Conservation (phyloP, 2,113 vertebrate genomes). For the Steatornis caripensis region DNA sequence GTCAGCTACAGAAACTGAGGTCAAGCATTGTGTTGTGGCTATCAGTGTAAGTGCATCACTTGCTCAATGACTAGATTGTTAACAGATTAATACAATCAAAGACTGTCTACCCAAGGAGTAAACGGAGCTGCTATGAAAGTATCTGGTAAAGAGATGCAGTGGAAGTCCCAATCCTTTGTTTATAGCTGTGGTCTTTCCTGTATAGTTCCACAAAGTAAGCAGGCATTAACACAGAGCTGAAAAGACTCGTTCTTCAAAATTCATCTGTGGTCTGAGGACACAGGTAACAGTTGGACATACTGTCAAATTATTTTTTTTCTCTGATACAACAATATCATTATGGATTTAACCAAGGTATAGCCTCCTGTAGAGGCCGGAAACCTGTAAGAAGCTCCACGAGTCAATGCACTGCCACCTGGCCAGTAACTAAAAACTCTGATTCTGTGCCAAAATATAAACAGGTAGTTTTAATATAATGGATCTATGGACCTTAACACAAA, state of each 20-base stretch:
- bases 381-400: neutral
- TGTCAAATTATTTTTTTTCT: neutral
- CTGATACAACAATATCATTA: neutral
- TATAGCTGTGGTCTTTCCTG: neutral
- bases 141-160: neutral
- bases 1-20: neutral
- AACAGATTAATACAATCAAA: neutral
- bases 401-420: neutral
- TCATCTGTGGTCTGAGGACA: neutral
- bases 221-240: neutral
- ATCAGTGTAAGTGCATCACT: neutral
- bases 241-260: neutral
- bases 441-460: neutral
- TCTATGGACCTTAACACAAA: neutral
- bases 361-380: neutral
- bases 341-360: neutral
- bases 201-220: accelerated
- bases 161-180: neutral
- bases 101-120: neutral
- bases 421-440: neutral
- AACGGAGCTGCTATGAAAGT: neutral
- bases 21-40: neutral
- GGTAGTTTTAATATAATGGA: neutral
- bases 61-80: neutral
- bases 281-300: neutral